A percentile compares a stretch with the other conserved stretches of the same genome.
phyloP scores from a whole-genome alignment of 2,888 invertebrate genomes.

The Melangyna quadrimaculata region DNA sequence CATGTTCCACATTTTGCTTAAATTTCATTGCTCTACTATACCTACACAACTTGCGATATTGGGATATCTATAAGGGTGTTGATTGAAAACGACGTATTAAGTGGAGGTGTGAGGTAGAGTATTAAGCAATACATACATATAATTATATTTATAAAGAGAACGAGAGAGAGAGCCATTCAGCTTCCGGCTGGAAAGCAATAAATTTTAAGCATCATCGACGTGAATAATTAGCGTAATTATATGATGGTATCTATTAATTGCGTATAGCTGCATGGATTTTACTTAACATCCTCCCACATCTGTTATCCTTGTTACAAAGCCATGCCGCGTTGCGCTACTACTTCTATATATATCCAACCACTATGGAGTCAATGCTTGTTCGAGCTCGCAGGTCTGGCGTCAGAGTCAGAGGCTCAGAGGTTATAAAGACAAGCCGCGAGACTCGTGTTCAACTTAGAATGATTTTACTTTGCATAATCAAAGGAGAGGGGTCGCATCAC shows the following conservation, averaged over 20 bases:
- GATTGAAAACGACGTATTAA: constrained; percentile 7
- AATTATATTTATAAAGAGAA: neutral
- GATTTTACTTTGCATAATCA: constrained; percentile 42
- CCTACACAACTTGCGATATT: neutral
- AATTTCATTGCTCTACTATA: constrained; percentile 31
- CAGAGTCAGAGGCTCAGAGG: neutral
- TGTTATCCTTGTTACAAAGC: constrained; percentile 50
- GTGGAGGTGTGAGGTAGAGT: neutral
- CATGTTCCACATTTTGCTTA: constrained; percentile 48
- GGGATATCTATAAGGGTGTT: neutral
- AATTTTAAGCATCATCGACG: constrained; percentile 71
- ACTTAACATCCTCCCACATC: constrained; percentile 51
- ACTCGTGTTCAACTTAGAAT: constrained; percentile 7
- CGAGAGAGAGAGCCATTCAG: constrained; percentile 14
- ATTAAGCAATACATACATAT: neutral
- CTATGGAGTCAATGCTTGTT: neutral
- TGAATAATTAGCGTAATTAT: constrained; percentile 72
- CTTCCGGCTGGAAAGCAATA: constrained; percentile 65
- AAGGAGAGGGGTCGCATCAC: neutral
- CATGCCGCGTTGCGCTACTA: neutral
- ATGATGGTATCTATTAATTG: constrained; percentile 70
- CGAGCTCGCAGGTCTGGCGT: no score
- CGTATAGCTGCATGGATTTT: constrained; percentile 65
- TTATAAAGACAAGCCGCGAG: constrained; percentile 40
- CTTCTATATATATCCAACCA: no score